Base-by-base conservation (phyloP, 2,113 vertebrate species). In the Cyanoramphus novaezelandiae region DNA sequence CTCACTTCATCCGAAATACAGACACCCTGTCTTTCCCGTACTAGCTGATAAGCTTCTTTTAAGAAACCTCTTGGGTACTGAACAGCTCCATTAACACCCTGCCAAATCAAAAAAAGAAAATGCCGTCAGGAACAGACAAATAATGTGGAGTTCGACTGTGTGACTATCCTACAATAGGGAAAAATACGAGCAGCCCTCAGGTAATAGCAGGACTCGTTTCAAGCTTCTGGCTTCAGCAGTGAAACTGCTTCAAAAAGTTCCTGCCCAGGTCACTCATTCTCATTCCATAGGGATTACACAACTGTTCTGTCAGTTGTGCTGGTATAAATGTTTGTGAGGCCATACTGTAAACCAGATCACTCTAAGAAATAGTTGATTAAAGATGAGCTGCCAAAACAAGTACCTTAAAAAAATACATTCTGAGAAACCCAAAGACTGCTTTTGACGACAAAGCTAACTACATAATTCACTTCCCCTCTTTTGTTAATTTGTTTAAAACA, bases 1-100 rank as follows among this genome's bases (percentile, higher is more conserved):
- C 98, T 97, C 67, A 99, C 99, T 98, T 99, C 99, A 95, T 99
- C 99, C 7, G 98, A 97, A 62, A 99, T 98, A 97, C 99, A 99
- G 69, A 99, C 13, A 0, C 99, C 99, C 77, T 99, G 99, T 94
- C 96, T 98, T 82, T 99, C 98, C 90, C 98, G 97, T 29, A 99
- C 98, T 62, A 99, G 97, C 85, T 93, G 78, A 89, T 98, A 99
- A 52, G 98, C 98, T 89, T 99, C 98, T 82, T 99, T 99, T 46
- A 99, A 97, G 97, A 98, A 99, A 92, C 97, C 98, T 94, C 98
- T 99, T 3, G 99, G 99, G 78, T 99, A 99, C 92, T 99, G 99
- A 74, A 99, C 98, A 27, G 97, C 86, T 91, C 99, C 99, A 62
- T 98, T 99, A 21, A 99, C 97, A 44, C 99, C 99, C 99, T 99